Percentiles rank a stretch among this genome's conserved stretches.
Evolutionary conservation across 2,113 vertebrate genomes (phyloP).

Genomic region (Oreochromis aureus): DNA sequence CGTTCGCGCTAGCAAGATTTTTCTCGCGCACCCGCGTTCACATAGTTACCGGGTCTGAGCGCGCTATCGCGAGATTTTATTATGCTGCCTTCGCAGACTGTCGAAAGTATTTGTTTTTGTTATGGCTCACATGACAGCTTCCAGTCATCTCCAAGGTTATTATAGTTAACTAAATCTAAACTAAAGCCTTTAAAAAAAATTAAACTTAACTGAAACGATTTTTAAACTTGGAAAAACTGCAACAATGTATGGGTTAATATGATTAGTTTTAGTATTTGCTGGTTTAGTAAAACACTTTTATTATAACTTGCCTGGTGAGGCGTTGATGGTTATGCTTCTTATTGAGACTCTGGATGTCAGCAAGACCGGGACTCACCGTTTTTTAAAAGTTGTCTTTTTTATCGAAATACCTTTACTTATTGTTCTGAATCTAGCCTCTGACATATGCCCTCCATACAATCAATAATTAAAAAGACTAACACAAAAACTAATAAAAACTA

Average conservation of each 20-base stretch:
- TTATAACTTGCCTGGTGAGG: background rate
- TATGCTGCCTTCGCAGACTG: background rate
- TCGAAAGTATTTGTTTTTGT: background rate
- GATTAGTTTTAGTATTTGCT: background rate
- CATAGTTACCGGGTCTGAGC: background rate
- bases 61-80: constrained; percentile 44
- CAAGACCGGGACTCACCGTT: background rate
- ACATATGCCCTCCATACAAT: background rate
- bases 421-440: background rate
- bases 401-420: background rate
- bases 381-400: background rate
- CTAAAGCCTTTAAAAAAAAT: background rate
- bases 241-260: background rate
- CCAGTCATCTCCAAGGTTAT: background rate
- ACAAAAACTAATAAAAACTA: background rate
- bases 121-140: background rate
- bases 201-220: background rate
- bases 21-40: constrained; percentile 40
- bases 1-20: constrained; percentile 41
- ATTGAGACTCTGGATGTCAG: background rate
- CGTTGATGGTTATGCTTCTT: background rate
- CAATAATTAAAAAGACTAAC: background rate
- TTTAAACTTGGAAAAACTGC: background rate
- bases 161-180: background rate
- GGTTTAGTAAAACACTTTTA: background rate